Evolutionary conservation across 2,113 vertebrate species (phyloP), one percentile per base, ranked within the genome.

Genomic region (Ondatra zibethicus): DNA sequence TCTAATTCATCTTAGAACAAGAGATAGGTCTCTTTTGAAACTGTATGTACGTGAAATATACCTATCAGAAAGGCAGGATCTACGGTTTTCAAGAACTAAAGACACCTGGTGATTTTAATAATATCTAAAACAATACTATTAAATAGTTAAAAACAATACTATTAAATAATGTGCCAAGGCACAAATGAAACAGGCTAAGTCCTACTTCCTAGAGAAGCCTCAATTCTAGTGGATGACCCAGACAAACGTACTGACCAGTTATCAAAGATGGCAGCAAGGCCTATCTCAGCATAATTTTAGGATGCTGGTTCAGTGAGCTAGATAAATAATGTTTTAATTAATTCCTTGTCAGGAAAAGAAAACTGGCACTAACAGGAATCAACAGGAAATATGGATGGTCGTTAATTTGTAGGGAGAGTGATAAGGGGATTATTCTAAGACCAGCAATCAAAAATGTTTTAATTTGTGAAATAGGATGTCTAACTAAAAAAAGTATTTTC

Each of bases 371-470:
- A 70, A 80, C 52, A 95, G 68, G 33, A 42, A 65, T 25, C 27
- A 88, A 76, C 0, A 73, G 39, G 47, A 95, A 87, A 68, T 86
- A 94, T 78, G 7, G 39, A 23, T 14, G 76, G 84, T 47, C 86
- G 84, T 14, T 78, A 93, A 75, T 70, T 97, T 89, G 36, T 78
- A 93, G 9, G 13, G 29, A 58, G 84, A 88, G 89, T 84, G 63
- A 93, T 50, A n/a, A 68, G 81, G 7, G 45, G 33, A 66, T 72
- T 65, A 73, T 23, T 93, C 10, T 16, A 39, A 85, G 63, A 78
- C 72, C 39, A 94, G 7, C 33, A 80, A 39, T 75, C 14, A 55
- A 29, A 77, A 84, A 93, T 52, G 25, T 11, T 73, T 89, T 3
- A 8, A 61, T 84, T 76, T 89, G 0, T 65, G 80, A 96, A 94